phyloP scores from a whole-genome alignment of 2,888 invertebrate species.

The Drosophila mimetica region DNA sequence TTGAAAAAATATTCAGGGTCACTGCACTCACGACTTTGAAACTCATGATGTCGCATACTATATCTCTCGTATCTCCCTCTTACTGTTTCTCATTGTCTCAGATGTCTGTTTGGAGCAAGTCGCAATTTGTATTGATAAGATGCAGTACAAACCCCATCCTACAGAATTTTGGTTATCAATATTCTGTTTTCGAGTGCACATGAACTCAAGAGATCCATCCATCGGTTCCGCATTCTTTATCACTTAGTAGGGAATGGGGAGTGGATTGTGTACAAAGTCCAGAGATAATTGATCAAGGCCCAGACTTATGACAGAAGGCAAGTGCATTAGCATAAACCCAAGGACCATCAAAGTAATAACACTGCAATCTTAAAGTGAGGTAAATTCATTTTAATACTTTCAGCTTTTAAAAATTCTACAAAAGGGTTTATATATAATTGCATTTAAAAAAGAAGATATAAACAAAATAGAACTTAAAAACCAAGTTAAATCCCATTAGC shows the following conservation, averaged over 20 bases:
- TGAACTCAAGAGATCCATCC: slow-evolving; percentile 1
- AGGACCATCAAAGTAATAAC: background rate
- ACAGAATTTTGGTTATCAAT: slow-evolving; percentile 7
- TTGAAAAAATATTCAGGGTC: slow-evolving; percentile 55
- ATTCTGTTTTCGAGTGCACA: slow-evolving; percentile 6
- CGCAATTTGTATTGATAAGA: slow-evolving; percentile 35
- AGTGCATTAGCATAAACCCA: background rate
- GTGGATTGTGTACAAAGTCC: background rate
- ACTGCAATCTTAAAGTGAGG: background rate
- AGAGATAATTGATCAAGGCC: slow-evolving; percentile 3
- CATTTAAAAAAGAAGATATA: background rate
- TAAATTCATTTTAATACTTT: background rate
- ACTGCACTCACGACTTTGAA: slow-evolving; percentile 53
- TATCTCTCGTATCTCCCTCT: background rate
- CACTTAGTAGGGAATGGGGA: background rate
- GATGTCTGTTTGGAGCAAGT: slow-evolving; percentile 14
- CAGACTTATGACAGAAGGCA: background rate
- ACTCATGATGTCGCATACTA: slow-evolving; percentile 2
- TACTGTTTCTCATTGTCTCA: background rate
- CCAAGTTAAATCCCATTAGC: background rate
- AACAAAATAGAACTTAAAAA: background rate
- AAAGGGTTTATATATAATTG: background rate
- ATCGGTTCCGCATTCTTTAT: slow-evolving; percentile 20
- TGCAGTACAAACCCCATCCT: background rate
- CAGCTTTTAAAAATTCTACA: too few relatives aligned